Base-by-base conservation (phyloP, 2,888 invertebrate genomes). In the Agriopis aurantiaria region DNA sequence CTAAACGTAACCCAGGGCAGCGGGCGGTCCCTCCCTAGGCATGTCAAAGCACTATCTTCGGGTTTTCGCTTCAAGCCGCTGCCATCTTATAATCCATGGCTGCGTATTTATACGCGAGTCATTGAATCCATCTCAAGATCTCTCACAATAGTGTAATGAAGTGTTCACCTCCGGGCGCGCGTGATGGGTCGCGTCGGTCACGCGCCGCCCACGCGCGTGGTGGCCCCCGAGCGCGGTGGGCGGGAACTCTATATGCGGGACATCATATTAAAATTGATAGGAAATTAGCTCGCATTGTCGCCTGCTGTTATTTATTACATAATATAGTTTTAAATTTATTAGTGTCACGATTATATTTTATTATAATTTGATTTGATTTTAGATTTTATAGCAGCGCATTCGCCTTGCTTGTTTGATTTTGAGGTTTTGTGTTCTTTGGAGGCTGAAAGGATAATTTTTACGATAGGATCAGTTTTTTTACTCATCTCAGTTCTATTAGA, bases 191-290 rank as follows among this genome's bases (percentile, higher is more conserved):
- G 55, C 48, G 52, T 17, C 65, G 6, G 33, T 45, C 58, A 12
- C 65, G 49, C 65, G 48, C 23, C 57, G 49, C 59, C 60, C 66
- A 55, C 66, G 66, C 66, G 43, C 43, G 67, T 56, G 60, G 51
- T 23, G 10, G 17, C 4, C 55, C 49, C 61, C 49, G 49, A 48
- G n/a, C 14, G 11, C 41, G 10, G 60, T 67, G 60, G 61, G 67
- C 61, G 60, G 60, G 41, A 17, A n/a, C 46, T 14, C 43, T 40
- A n/a, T 46, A 45, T 12, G 14, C 52, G 52, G 43, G 60, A 43
- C 53, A 3, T 10, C 48, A 61, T 49, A 67, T 67, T 61, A 17
- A 48, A 56, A 55, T 41, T 61, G 55, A 61, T 56, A 41, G 46
- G 40, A 46, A 58, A 58, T 63, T 58, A 58, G 57, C 33, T 9